phyloP scores from a whole-genome alignment of 1,140 invertebrate genomes.

The Batillaria attramentaria region DNA sequence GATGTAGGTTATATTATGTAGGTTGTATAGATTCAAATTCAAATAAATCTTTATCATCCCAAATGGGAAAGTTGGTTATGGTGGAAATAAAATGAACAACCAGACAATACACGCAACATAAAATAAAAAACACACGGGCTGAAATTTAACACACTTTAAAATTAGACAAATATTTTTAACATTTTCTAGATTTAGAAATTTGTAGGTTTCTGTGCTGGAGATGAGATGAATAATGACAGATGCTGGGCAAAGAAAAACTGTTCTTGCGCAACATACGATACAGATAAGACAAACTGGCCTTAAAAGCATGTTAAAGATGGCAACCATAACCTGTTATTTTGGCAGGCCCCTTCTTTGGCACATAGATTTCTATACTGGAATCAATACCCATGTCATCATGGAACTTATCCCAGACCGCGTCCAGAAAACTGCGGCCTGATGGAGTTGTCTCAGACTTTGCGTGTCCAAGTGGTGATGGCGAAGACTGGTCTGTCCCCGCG shows the following conservation, averaged over 20 bases:
- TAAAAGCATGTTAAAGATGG: no score
- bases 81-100: background rate
- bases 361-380: conserved; percentile 53
- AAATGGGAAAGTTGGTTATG: background rate
- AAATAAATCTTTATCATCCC: background rate
- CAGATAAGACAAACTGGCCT: no score
- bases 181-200: background rate
- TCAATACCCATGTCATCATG: conserved; percentile 74
- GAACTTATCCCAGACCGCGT: conserved; percentile 89
- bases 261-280: no score
- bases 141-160: background rate
- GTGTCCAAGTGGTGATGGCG: no score
- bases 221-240: no score
- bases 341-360: conserved; percentile 70
- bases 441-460: background rate
- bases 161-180: background rate
- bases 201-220: no score
- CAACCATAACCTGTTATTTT: conserved; percentile 69
- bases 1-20: background rate
- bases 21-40: no score
- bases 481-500: no score
- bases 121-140: background rate
- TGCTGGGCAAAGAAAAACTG: no score
- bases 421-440: conserved; percentile 74
- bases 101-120: background rate